Percentiles rank a stretch among this genome's conserved stretches.
phyloP scores from a whole-genome alignment of 2,113 vertebrate genomes.

The Cyphomyrus plagiostoma region DNA sequence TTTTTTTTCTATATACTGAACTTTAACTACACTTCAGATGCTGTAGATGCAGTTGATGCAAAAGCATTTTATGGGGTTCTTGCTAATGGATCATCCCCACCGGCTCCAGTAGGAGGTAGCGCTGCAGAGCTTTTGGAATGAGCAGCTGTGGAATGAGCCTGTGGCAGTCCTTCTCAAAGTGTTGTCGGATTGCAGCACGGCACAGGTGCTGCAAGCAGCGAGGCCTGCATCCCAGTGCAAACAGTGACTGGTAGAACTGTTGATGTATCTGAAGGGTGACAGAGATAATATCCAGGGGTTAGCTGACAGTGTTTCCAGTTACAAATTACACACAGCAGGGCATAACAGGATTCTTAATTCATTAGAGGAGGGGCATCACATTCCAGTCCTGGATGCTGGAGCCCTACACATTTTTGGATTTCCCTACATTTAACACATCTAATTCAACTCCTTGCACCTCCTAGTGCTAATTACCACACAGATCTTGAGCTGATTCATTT shows the following conservation, averaged over 20 bases:
- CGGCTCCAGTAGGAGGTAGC: not conserved
- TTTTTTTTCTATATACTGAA: not conserved
- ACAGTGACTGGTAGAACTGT: not conserved
- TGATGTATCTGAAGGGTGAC: not conserved
- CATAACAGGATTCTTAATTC: not conserved
- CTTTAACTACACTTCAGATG: not conserved
- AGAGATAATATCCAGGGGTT: not conserved
- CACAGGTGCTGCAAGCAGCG: not conserved
- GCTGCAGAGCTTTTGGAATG: not conserved
- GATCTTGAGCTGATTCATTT: no score
- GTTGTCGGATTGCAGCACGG: not conserved
- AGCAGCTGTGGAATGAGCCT: not conserved
- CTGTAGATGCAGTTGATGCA: not conserved
- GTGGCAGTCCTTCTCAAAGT: not conserved
- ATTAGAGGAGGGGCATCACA: not conserved
- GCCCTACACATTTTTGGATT: no score
- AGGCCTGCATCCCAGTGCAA: not conserved
- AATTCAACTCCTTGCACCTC: no score
- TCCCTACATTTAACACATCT: no score
- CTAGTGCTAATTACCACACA: no score
- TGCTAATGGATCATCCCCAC: slow-evolving; percentile 46
- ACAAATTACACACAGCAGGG: not conserved
- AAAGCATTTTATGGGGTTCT: not conserved
- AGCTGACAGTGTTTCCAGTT: not conserved
- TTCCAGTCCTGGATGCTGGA: no score